phyloP scores from a whole-genome alignment of 2,888 invertebrate species.

The Watsonalla cultraria region DNA sequence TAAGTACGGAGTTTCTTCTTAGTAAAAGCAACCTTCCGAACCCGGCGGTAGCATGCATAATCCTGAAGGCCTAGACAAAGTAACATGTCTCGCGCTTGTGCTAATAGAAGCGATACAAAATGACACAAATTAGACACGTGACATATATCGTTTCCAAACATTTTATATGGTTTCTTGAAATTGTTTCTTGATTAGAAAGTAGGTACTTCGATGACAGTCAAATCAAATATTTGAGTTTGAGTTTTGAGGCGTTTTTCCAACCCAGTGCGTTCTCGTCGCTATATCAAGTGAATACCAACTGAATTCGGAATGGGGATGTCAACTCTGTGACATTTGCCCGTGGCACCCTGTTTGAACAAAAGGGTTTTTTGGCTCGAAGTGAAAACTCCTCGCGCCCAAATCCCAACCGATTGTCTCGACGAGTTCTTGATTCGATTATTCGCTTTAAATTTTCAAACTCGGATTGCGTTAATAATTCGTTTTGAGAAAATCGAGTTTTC shows the following conservation, averaged over 20 bases:
- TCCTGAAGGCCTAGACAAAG: too few species aligned
- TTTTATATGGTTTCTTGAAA: too few species aligned
- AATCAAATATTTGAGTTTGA: neutral
- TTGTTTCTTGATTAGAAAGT: too few species aligned
- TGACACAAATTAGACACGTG: too few species aligned
- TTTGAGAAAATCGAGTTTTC: constrained; percentile 18
- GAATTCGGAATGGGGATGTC: constrained; percentile 68
- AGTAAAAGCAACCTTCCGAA: too few species aligned
- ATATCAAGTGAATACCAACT: constrained; percentile 49
- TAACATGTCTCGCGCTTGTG: too few species aligned
- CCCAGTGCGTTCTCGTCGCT: constrained; percentile 31
- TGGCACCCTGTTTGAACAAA: constrained; percentile 68
- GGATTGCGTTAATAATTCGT: constrained; percentile 7
- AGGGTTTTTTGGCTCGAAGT: constrained; percentile 55
- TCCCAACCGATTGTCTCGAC: constrained; percentile 34
- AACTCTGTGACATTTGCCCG: constrained; percentile 62
- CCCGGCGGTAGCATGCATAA: too few species aligned
- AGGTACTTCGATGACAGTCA: neutral
- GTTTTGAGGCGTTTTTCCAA: constrained; percentile 14
- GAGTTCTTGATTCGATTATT: constrained; percentile 57
- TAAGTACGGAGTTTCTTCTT: too few species aligned
- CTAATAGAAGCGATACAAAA: too few species aligned
- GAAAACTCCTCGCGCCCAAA: constrained; percentile 42
- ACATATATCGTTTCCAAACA: too few species aligned
- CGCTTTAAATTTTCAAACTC: constrained; percentile 50